Percentiles rank a stretch among this genome's conserved stretches.
phyloP scores from a whole-genome alignment of 2,888 invertebrate genomes.

The Tipula helvola region DNA sequence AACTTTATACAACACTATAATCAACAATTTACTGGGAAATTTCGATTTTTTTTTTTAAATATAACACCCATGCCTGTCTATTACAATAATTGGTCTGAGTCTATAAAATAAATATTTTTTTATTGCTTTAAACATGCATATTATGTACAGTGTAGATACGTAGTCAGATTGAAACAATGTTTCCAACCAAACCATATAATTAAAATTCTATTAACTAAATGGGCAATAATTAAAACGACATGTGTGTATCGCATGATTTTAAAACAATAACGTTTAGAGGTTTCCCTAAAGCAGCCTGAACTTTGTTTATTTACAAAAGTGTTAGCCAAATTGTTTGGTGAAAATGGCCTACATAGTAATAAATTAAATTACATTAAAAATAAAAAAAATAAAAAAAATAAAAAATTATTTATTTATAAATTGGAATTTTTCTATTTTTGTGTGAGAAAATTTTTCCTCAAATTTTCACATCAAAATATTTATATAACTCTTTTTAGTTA shows the following conservation, averaged over 20 bases:
- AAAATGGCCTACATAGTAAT: neutral
- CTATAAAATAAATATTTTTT: neutral
- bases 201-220: neutral
- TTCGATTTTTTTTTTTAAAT: neutral
- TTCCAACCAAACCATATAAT: neutral
- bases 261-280: neutral
- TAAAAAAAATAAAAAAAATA: too few relatives aligned
- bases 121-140: neutral
- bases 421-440: neutral
- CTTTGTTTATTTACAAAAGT: neutral
- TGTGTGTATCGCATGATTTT: neutral
- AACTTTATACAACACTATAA: neutral
- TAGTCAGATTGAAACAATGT: neutral
- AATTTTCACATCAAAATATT: neutral
- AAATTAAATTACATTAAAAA: neutral
- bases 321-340: neutral
- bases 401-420: neutral
- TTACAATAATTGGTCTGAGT: neutral
- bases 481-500: neutral
- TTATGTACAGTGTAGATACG: neutral
- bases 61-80: neutral
- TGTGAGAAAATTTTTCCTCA: neutral
- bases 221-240: neutral
- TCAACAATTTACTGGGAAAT: neutral
- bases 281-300: neutral